Percentiles rank a stretch among this genome's conserved stretches.
Conservation (phyloP, 2,888 invertebrate genomes). For the Synanthedon formicaeformis region DNA sequence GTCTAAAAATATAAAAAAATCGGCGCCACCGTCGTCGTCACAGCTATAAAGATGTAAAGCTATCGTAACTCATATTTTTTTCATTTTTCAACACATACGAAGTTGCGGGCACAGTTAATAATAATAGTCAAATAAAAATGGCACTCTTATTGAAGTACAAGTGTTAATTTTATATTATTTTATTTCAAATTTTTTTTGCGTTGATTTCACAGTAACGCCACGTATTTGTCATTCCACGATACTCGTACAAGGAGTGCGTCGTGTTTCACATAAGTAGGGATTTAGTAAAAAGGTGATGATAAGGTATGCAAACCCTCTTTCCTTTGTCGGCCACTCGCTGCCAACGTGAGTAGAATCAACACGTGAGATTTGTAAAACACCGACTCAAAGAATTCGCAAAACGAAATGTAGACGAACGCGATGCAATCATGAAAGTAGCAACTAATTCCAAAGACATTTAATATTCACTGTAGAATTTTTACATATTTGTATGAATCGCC, state of each 20-base stretch:
- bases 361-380: slow-evolving; percentile 44
- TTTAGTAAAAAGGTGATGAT: slow-evolving; percentile 66
- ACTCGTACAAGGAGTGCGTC: slow-evolving; percentile 33
- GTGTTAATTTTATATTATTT: neutral
- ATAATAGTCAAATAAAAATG: too few species aligned
- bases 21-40: too few species aligned
- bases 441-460: slow-evolving; percentile 23
- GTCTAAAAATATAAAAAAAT: too few species aligned
- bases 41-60: too few species aligned
- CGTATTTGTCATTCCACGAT: slow-evolving; percentile 53
- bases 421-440: slow-evolving; percentile 43
- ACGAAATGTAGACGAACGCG: slow-evolving; percentile 32
- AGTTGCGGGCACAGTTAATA: too few species aligned
- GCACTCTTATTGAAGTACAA: neutral
- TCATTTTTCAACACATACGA: too few species aligned
- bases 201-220: slow-evolving; percentile 30
- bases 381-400: slow-evolving; percentile 40
- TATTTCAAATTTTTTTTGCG: neutral
- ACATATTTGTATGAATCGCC: too few species aligned
- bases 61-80: too few species aligned
- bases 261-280: slow-evolving; percentile 63
- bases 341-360: slow-evolving; percentile 63
- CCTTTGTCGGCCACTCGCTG: slow-evolving; percentile 67
- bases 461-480: too few species aligned
- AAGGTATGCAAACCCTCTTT: slow-evolving; percentile 68